A percentile compares a stretch with the other conserved stretches of the same genome.
phyloP scores from a whole-genome alignment of 2,888 invertebrate species.

The Pteria penguin region DNA sequence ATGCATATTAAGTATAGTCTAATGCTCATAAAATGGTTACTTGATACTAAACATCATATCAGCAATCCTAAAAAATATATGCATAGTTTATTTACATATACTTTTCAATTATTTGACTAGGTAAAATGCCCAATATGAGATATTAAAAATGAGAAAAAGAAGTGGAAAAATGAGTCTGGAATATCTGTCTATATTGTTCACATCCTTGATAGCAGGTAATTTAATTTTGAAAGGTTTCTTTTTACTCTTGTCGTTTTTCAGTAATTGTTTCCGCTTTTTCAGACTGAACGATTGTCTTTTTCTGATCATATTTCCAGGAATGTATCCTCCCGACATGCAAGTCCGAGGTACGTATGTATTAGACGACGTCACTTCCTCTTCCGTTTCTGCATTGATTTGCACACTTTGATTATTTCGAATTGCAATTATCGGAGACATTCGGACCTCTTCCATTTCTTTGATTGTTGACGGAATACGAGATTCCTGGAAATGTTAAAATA shows the following conservation, averaged over 20 bases:
- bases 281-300: slow-evolving; percentile 57
- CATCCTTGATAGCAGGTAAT: slow-evolving; percentile 87
- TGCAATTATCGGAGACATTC: slow-evolving; percentile 91
- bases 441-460: slow-evolving; percentile 92
- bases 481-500: no score
- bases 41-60: no score
- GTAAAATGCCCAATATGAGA: slow-evolving; percentile 94
- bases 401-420: slow-evolving; percentile 82
- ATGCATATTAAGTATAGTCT: no score
- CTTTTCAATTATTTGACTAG: slow-evolving; percentile 52
- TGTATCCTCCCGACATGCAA: slow-evolving; percentile 69
- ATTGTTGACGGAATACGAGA: background rate
- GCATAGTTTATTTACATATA: no score
- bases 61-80: no score
- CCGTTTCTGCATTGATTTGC: slow-evolving; percentile 68
- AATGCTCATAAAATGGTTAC: no score
- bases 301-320: slow-evolving; percentile 64
- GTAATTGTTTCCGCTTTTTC: slow-evolving; percentile 15
- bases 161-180: slow-evolving; percentile 97
- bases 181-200: slow-evolving; percentile 98
- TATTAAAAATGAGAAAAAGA: slow-evolving; percentile 96
- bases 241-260: slow-evolving; percentile 64
- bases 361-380: slow-evolving; percentile 55
- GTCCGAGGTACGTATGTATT: slow-evolving; percentile 67
- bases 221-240: slow-evolving; percentile 66